Evolutionary conservation across 2,888 invertebrate genomes (phyloP), one percentile per base, ranked within the genome.

Genomic region (Orthosia incerta): DNA sequence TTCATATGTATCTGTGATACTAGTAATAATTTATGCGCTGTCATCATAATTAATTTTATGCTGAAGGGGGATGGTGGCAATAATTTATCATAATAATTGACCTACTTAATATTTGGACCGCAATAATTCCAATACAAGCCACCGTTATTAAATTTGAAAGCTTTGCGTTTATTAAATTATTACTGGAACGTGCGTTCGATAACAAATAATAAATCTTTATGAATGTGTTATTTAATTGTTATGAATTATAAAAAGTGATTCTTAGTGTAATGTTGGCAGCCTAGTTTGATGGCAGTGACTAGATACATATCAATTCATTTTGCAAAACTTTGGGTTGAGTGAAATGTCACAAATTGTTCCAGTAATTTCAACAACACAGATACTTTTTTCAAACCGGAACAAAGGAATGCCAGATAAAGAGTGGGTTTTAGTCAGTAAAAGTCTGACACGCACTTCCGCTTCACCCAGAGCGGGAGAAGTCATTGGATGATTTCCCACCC

Each of bases 81-180:
- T 72, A 68, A 82, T 82, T 82, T 67, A 82, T 82, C 79, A 66
- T 65, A 79, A 73, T 83, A 79, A 80, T 65, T 79, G 51, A 73
- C 83, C 83, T 69, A 83, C 67, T 78, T 78, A 78, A 68, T 80
- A 82, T 67, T 67, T 82, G 66, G 72, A 67, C 72, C 68, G 79
- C 83, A 79, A 82, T 80, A 65, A 69, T 69, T 57, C 68, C 68
- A 74, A 79, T 73, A 69, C 57, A 79, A 69, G 62, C 79, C 66
- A 53, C 39, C 13, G 72, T 82, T 64, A 80, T 72, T 82, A 67
- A 79, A 72, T 82, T 79, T 67, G 63, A 61, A 72, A 78, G 79
- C 63, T 57, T 72, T 79, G 39, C 60, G 67, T 53, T n/a, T n/a
- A 82, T 82, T 78, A 56, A 82, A 67, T 80, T 82, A 78, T 78